These are phyloP conservation scores for Numida meleagris DNA, from an alignment of 2,113 vertebrate genomes.

Conservation along the genomic window DNA sequence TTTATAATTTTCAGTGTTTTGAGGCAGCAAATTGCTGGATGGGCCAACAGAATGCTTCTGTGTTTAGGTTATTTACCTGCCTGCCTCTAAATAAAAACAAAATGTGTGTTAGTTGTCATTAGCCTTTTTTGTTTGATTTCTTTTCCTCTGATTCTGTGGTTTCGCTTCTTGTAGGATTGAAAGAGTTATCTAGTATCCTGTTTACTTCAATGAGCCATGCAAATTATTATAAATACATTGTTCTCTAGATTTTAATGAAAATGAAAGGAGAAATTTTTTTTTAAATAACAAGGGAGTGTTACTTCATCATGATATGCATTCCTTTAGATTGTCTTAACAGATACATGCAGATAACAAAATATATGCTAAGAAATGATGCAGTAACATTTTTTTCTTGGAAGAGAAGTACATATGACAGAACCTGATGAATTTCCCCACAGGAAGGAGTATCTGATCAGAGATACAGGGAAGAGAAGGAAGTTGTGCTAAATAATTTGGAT, in stretches of 20 bases:
- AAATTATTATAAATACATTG: not conserved
- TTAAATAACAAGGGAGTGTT: not conserved
- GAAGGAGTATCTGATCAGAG: not conserved
- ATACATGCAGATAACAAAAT: not conserved
- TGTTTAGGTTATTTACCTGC: not conserved
- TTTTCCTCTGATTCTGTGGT: not conserved
- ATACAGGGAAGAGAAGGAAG: not conserved
- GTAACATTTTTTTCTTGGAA: not conserved
- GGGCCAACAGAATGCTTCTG: rapidly evolving
- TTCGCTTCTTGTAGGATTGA: not conserved
- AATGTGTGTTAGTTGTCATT: not conserved
- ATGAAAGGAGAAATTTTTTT: not conserved
- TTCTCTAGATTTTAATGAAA: not conserved
- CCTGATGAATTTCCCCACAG: not conserved
- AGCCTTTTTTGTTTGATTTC: not conserved
- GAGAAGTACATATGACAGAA: not conserved
- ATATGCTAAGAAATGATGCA: not conserved
- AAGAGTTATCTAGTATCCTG: not conserved
- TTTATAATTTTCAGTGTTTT: not conserved
- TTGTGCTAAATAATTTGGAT: not conserved
- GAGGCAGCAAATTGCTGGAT: not conserved
- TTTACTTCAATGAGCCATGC: not conserved
- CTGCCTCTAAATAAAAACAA: not conserved
- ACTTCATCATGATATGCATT: not conserved
- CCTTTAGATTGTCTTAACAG: not conserved